Conservation (phyloP, 2,797 vertebrate genomes). For the Urocyon cinereoargenteus region DNA sequence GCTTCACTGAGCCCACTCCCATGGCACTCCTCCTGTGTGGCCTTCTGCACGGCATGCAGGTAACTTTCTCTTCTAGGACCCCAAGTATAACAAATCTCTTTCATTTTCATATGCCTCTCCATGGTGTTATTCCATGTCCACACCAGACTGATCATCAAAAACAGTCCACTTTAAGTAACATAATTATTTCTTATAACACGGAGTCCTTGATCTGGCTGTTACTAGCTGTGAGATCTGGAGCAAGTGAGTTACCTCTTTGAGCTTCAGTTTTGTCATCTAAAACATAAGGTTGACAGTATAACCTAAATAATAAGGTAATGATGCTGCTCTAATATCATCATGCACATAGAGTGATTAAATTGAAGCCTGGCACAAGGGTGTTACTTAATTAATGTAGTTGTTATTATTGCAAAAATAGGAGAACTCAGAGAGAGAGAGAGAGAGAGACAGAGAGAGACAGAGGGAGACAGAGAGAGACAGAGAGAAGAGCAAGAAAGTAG, state of each 20-base stretch:
- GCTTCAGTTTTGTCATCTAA: not conserved
- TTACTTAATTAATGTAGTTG: not conserved
- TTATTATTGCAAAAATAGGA: conserved; percentile 7
- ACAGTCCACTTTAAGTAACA: not conserved
- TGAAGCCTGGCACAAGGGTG: not conserved
- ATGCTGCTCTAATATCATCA: not conserved
- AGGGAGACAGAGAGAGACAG: too few relatives aligned
- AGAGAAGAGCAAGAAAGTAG: not conserved
- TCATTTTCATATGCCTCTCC: not conserved
- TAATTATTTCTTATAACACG: not conserved
- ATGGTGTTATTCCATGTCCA: not conserved
- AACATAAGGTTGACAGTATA: not conserved
- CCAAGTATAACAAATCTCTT: not conserved
- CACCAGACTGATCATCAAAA: not conserved
- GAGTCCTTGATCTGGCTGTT: not conserved
- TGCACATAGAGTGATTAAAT: not conserved
- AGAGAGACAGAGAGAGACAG: too few relatives aligned
- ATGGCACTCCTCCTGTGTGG: not conserved
- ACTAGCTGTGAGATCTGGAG: not conserved
- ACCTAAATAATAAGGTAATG: not conserved
- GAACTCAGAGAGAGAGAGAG: not conserved
- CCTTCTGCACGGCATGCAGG: not conserved
- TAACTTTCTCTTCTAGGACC: not conserved
- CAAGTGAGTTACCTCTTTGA: not conserved
- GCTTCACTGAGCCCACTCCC: not conserved